phyloP scores from a whole-genome alignment of 2,113 vertebrate genomes.

The Colius striatus region DNA sequence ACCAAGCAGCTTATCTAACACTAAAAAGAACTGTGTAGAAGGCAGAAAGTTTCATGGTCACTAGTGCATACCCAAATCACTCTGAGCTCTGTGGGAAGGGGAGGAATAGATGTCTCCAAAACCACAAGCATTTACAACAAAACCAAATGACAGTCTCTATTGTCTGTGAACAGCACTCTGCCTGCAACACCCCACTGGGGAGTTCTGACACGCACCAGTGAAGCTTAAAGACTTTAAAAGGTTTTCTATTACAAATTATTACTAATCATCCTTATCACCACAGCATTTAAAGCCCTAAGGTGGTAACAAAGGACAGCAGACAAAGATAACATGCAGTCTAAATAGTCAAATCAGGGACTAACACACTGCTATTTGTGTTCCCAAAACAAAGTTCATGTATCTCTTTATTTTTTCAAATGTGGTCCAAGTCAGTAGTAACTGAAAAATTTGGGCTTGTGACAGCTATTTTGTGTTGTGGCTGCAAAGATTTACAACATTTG shows the following conservation, averaged over 20 bases:
- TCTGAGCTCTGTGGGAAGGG: neutral
- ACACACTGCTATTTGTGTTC: neutral
- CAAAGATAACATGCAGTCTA: neutral
- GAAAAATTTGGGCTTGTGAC: neutral
- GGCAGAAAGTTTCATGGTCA: neutral
- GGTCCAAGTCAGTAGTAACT: neutral
- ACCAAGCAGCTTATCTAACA: neutral
- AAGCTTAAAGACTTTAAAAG: neutral
- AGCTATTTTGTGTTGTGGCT: neutral
- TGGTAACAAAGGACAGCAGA: neutral
- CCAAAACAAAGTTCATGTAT: neutral
- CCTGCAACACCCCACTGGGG: neutral
- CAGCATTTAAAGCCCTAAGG: neutral
- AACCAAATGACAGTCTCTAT: neutral
- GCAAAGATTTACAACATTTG: neutral
- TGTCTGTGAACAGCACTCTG: neutral
- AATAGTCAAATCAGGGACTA: neutral
- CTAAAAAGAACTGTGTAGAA: neutral
- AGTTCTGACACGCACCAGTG: neutral
- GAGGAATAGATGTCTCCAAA: constrained; percentile 11
- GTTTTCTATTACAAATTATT: neutral
- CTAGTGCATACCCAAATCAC: neutral
- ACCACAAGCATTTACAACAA: neutral
- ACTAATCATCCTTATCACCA: neutral
- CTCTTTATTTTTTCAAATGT: neutral